Base-by-base conservation (phyloP, 2,797 vertebrate species). In the Acanthornis magna region DNA sequence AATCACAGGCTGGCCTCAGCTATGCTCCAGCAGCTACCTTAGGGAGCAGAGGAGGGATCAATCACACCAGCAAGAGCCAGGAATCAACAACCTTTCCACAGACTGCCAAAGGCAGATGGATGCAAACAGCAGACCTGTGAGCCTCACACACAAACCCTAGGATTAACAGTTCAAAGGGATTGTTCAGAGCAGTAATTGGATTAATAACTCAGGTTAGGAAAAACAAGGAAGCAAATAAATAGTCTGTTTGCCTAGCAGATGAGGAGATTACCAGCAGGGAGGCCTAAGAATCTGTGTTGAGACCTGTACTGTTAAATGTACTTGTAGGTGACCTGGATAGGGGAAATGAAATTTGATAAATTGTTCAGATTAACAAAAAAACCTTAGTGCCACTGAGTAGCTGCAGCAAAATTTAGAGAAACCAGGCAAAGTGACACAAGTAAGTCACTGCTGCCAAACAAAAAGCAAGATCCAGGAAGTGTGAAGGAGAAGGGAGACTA, bases 141-240 rank as follows among this genome's bases (percentile, higher is more conserved):
- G 89, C 82, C 79, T 85, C 66, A 55, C 32, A 53, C 50, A n/a
- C 62, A 91, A 72, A 60, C 62, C 13, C 7, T 11, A 42, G 66
- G 91, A 94, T 93, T 92, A 96, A 60, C 66, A 81, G 58, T 63
- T 82, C 91, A 89, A 93, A 93, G 40, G 76, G 92, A 95, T 93
- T 92, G 85, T n/a, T 95, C 66, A 76, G 26, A 38, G 70, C 71
- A 73, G 88, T 95, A 93, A 95, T 5, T 76, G 79, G 93, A 96
- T 95, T 96, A 92, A 88, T 89, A 95, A 94, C n/a, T 75, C 71
- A 70, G 34, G 63, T 88, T 85, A 87, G 60, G 67, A 79, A 91
- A 94, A 90, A 94, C 91, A 85, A 95, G 60, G 93, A 51, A 88
- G 91, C 48, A 95, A 91, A 90, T 90, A 95, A 95, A 93, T 48